Evolutionary conservation across 2,888 invertebrate species (phyloP).

Genomic region (Agelastica alni): DNA sequence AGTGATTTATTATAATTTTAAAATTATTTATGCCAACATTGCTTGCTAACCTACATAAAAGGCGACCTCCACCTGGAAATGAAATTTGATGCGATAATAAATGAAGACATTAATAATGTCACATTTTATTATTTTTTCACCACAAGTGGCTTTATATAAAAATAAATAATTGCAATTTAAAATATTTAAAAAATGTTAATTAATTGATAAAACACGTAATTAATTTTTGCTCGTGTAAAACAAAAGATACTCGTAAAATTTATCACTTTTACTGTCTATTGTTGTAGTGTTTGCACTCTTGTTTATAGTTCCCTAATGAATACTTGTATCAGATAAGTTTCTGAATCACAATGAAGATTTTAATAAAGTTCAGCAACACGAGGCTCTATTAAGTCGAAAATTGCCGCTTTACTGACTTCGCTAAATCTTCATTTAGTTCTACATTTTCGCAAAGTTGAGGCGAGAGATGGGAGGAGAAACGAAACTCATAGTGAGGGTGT

Average conservation of each 20-base stretch:
- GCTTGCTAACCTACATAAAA: too few species aligned
- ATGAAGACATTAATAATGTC: too few species aligned
- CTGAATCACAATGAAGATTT: slow-evolving; percentile 34
- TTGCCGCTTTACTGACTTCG: slow-evolving; percentile 28
- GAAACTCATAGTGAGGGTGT: slow-evolving; percentile 5
- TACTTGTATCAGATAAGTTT: slow-evolving; percentile 33
- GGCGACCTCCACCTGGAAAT: too few species aligned
- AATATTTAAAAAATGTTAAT: slow-evolving; percentile 12
- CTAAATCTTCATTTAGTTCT: slow-evolving; percentile 26
- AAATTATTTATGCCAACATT: too few species aligned
- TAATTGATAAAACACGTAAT: slow-evolving; percentile 5
- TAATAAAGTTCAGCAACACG: slow-evolving; percentile 34
- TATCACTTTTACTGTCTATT: slow-evolving; percentile 25
- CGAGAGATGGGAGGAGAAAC: slow-evolving; percentile 12
- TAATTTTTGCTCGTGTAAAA: slow-evolving; percentile 3
- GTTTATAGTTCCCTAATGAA: slow-evolving; percentile 32
- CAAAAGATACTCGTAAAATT: slow-evolving; percentile 16
- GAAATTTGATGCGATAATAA: too few species aligned
- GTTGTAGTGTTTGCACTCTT: slow-evolving; percentile 25
- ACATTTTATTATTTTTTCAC: too few species aligned
- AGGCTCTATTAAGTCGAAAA: slow-evolving; percentile 36
- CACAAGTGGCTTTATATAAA: background rate
- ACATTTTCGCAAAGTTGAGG: slow-evolving; percentile 20
- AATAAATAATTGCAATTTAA: background rate
- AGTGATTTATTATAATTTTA: too few species aligned